Conservation (phyloP, 2,113 vertebrate genomes). For the Heteronetta atricapilla region DNA sequence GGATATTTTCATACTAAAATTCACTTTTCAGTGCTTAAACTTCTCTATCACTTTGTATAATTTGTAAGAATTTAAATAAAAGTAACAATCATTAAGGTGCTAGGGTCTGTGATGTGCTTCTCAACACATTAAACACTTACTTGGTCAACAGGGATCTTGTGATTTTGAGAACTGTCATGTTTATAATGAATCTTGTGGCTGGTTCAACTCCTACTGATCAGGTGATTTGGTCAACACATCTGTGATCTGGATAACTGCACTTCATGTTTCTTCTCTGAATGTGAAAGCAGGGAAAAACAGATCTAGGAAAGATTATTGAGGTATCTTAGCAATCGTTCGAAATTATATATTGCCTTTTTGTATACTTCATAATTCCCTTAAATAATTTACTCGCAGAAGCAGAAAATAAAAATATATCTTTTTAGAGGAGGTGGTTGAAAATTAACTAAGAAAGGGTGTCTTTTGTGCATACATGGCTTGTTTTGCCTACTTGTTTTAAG, state of each 20-base stretch:
- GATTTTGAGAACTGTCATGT: background rate
- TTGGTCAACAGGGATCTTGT: background rate
- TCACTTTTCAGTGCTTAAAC: background rate
- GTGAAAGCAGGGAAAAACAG: background rate
- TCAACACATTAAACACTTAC: background rate
- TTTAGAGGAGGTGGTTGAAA: background rate
- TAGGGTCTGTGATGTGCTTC: background rate
- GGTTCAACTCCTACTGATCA: background rate
- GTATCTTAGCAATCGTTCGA: background rate
- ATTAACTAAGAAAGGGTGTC: background rate
- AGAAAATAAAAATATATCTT: background rate
- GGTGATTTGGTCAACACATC: background rate
- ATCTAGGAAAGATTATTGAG: background rate
- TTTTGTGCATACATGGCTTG: background rate
- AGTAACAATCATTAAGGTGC: background rate
- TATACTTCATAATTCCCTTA: background rate
- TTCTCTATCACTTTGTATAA: background rate
- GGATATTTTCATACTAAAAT: background rate
- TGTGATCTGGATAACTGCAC: background rate
- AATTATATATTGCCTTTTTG: rapidly evolving
- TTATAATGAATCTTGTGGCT: background rate
- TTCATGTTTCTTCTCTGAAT: background rate
- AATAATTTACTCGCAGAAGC: background rate
- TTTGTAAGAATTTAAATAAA: background rate
- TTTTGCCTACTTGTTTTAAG: background rate